phyloP scores from a whole-genome alignment of 2,113 vertebrate genomes.

The Oryzias javanicus region DNA sequence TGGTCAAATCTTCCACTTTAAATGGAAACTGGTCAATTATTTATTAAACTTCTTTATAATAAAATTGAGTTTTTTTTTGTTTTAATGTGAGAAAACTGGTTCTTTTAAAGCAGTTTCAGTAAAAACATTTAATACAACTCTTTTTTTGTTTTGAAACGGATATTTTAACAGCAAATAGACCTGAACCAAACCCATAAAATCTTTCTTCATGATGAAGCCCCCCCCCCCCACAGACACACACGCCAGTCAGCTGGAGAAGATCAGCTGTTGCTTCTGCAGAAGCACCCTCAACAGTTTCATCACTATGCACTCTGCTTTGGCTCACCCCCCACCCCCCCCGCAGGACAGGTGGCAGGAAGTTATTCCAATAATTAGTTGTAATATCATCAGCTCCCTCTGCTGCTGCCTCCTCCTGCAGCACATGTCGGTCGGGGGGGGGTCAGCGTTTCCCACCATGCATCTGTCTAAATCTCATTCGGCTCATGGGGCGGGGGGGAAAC shows the following conservation, averaged over 20 bases:
- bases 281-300: slow-evolving; percentile 79
- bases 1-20: too few relatives aligned
- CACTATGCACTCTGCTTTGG: slow-evolving; percentile 83
- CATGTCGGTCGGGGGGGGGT: slow-evolving; percentile 83
- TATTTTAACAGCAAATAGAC: too few relatives aligned
- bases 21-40: too few relatives aligned
- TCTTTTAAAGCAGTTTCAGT: too few relatives aligned
- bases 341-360: slow-evolving; percentile 93
- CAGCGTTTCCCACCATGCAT: slow-evolving; percentile 80
- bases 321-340: slow-evolving; percentile 77
- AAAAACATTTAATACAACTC: too few relatives aligned
- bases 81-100: too few relatives aligned
- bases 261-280: slow-evolving; percentile 24
- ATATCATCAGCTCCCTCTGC: slow-evolving; percentile 84
- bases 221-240: too few relatives aligned
- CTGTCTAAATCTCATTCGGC: slow-evolving; percentile 66
- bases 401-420: slow-evolving; percentile 71
- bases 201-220: not conserved
- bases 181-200: too few relatives aligned
- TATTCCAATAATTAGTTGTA: slow-evolving; percentile 94
- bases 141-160: too few relatives aligned
- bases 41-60: too few relatives aligned
- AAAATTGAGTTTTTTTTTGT: too few relatives aligned
- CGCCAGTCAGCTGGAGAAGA: not conserved
- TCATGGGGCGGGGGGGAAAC: slow-evolving; percentile 8